Evolutionary conservation across 2,888 invertebrate genomes (phyloP).

Genomic region (Megastigmus dorsalis): DNA sequence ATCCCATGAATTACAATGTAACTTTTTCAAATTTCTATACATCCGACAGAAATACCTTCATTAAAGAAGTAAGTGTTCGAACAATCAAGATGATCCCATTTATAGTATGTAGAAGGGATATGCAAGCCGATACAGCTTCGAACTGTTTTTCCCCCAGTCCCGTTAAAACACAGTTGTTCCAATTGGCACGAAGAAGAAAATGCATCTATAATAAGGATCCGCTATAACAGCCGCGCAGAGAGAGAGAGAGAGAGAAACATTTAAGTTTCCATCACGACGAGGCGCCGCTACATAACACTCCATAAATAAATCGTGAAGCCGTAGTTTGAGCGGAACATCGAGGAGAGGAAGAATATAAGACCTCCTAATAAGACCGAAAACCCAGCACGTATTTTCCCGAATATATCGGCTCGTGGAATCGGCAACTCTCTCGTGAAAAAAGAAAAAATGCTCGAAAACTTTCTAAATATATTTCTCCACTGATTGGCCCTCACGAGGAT

Average conservation of each 20-base stretch:
- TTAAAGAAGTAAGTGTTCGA: no score
- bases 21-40: no score
- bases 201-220: background rate
- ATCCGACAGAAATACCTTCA: no score
- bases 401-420: constrained; percentile 24
- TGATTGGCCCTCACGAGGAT: background rate
- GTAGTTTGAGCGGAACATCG: no score
- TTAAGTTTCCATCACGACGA: constrained; percentile 38
- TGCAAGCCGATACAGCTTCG: background rate
- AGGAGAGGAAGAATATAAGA: background rate
- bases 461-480: constrained; percentile 47
- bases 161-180: constrained; percentile 29
- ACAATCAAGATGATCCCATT: no score
- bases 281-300: background rate
- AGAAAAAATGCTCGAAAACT: constrained; percentile 10
- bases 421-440: background rate
- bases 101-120: no score
- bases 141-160: background rate
- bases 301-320: constrained; percentile 45
- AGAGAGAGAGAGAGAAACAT: background rate
- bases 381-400: constrained; percentile 35
- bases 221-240: background rate
- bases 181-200: constrained; percentile 13
- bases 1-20: no score
- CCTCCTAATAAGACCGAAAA: constrained; percentile 39